Base-by-base conservation (phyloP, 2,888 invertebrate genomes). In the Alsophila aescularia region DNA sequence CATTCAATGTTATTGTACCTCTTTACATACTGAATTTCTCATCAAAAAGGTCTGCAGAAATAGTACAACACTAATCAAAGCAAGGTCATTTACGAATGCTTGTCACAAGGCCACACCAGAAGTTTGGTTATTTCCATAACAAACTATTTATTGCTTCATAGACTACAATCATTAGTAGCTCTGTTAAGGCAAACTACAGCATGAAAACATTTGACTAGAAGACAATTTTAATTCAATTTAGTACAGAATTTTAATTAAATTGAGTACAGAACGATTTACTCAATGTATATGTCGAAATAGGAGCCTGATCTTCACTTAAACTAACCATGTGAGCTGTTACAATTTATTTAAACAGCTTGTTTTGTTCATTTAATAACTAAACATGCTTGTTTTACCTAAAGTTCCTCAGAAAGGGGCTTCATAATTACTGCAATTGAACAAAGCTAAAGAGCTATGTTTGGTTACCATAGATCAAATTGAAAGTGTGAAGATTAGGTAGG, bases 121-220 rank as follows among this genome's bases (percentile, higher is more conserved):
- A 12, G 2, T 29, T 29, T 41, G 10, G 15, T 41, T 21, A 14
- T 18, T 2, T 2, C n/a, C 16, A 24, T 13, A 7, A 24, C 7
- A 35, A 0, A 32, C 9, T 15, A 18, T 16, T 36, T 7, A 35
- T 35, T 35, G 10, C 35, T 36, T 5, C 15, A 35, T 10, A 35
- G 9, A n/a, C 2, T 29, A 1, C n/a, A n/a, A 29, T 29, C 29
- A 2, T n/a, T 8, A 9, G 9, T n/a, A 29, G 7, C 24, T 24
- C 5, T 24, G 24, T 9, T 32, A 16, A 35, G 9, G 15, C 16
- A 0, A 3, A 10, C 13, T 7, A n/a, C 7, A 6, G 24, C 24
- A 24, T 40, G 21, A 50, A 36, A 49, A 32, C 32, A 1, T 39
- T 41, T 58, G 60, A 60, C 60, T 63, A 63, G 62, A 58, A 58